A percentile compares a stretch with the other conserved stretches of the same genome.
Conservation (phyloP, 2,888 invertebrate species). For the Harpalus rufipes region DNA sequence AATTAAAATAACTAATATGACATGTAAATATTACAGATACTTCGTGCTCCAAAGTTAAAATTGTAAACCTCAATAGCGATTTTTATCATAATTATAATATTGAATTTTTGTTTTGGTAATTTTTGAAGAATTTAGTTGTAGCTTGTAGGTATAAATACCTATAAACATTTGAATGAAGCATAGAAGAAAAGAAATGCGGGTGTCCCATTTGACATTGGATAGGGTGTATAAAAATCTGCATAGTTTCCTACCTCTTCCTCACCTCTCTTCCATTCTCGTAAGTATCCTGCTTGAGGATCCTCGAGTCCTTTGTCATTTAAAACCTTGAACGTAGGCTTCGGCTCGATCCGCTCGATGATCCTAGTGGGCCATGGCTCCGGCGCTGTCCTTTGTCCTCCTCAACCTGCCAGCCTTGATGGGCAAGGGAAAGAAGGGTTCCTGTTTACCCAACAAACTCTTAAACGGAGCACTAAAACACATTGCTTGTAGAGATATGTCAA, state of each 20-base stretch:
- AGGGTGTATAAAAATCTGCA: slow-evolving; percentile 37
- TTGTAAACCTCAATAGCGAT: too few species aligned
- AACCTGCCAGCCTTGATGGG: slow-evolving; percentile 62
- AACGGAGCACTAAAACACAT: slow-evolving; percentile 70
- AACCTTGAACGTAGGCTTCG: slow-evolving; percentile 1
- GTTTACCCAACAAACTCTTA: slow-evolving; percentile 71
- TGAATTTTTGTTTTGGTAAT: too few species aligned
- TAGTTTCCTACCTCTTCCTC: background rate
- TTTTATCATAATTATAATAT: too few species aligned
- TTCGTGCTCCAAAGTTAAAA: too few species aligned
- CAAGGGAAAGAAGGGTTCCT: slow-evolving; percentile 69
- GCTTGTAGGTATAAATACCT: too few species aligned
- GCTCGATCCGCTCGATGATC: slow-evolving; percentile 15
- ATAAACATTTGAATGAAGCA: too few species aligned
- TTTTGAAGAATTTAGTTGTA: too few species aligned
- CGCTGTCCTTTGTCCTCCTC: slow-evolving; percentile 27
- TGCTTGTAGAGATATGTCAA: slow-evolving; percentile 56
- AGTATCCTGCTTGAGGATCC: slow-evolving; percentile 17
- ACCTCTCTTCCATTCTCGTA: background rate
- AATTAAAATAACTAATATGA: too few species aligned
- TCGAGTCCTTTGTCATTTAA: slow-evolving; percentile 32
- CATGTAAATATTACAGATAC: too few species aligned
- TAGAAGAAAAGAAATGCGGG: too few species aligned
- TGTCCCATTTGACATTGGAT: too few species aligned
- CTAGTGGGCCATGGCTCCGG: slow-evolving; percentile 13